phyloP scores from a whole-genome alignment of 2,113 vertebrate species.

The Tretioscincus oriximinensis region DNA sequence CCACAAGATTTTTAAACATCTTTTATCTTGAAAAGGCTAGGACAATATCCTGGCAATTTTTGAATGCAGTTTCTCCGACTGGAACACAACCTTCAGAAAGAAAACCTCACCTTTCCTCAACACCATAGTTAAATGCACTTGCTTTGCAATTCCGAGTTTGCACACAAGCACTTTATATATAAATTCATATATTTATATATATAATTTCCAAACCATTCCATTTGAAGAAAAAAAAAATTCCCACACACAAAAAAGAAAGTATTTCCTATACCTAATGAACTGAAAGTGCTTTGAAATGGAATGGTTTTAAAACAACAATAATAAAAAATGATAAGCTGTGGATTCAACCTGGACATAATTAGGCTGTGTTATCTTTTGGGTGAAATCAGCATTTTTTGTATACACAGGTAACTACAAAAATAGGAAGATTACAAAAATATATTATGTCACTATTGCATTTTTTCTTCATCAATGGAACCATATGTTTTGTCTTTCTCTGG shows the following conservation, averaged over 20 bases:
- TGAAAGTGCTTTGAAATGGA: slow-evolving; percentile 95
- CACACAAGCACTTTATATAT: slow-evolving; percentile 57
- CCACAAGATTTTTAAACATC: slow-evolving; percentile 68
- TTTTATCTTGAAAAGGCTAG: slow-evolving; percentile 68
- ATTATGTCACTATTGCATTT: slow-evolving; percentile 68
- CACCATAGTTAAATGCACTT: slow-evolving; percentile 73
- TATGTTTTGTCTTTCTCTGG: slow-evolving; percentile 59
- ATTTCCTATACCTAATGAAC: slow-evolving; percentile 76
- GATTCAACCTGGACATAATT: slow-evolving; percentile 72
- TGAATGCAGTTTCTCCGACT: slow-evolving; percentile 63
- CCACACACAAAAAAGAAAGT: slow-evolving; percentile 63
- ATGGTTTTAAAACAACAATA: slow-evolving; percentile 80
- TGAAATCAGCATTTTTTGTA: slow-evolving; percentile 73
- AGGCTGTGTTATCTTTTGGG: slow-evolving; percentile 66
- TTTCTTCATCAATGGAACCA: slow-evolving; percentile 64
- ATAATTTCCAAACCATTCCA: slow-evolving; percentile 80
- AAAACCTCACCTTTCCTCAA: slow-evolving; percentile 60
- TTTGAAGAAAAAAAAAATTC: slow-evolving; percentile 54
- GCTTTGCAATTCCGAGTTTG: slow-evolving; percentile 67
- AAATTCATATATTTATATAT: slow-evolving; percentile 33
- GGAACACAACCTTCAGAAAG: slow-evolving; percentile 64
- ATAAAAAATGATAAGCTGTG: slow-evolving; percentile 69
- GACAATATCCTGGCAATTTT: slow-evolving; percentile 64
- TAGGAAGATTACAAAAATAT: slow-evolving; percentile 81
- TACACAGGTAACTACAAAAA: slow-evolving; percentile 79